Evolutionary conservation across 1,140 invertebrate genomes (phyloP), one percentile per base, ranked within the genome.

Genomic region (Cyclina sinensis): DNA sequence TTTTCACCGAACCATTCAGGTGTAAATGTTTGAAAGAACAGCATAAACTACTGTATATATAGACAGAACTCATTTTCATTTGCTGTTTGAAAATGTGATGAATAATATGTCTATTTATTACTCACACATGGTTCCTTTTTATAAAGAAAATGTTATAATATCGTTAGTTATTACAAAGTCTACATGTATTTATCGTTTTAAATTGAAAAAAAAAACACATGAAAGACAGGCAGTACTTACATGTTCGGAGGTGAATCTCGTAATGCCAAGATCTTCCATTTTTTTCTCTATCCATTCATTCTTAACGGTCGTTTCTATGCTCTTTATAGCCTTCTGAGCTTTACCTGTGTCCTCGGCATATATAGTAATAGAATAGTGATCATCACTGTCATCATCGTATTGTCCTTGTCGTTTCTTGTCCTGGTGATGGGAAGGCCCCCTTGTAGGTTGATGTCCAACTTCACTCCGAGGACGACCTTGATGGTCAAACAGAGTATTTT

Each of bases 331-430:
- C 35, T 54, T 84, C 0, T 27, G 16, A 2, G n/a, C 62, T 14
- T 84, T 73, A 9, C 70, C 48, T 30, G 37, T 46, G 48, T 12
- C 32, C 65, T 81, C 62, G 12, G 82, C 62, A 57, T 84, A 84
- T 9, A 84, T 39, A 30, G 82, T 84, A 9, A 84, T 32, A 30
- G 30, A 32, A n/a, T 27, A 48, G 5, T 46, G 54, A 54, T 78
- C 74, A 5, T 54, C 46, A 3, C 43, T 24, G n/a, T 48, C n/a
- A 78, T 70, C 65, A 16, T 70, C 32, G 18, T 1, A 9, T 21
- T 37, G 9, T 1, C 37, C 32, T n/a, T 37, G 65, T 4, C 0
- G 4, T 9, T 35, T 11, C 27, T 62, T 62, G 57, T 62, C 18
- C 24, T 27, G n/a, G 24, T 62, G 57, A 62, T 24, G 4, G n/a